Base-by-base conservation (phyloP, 2,888 invertebrate species). In the Empis stercorea region DNA sequence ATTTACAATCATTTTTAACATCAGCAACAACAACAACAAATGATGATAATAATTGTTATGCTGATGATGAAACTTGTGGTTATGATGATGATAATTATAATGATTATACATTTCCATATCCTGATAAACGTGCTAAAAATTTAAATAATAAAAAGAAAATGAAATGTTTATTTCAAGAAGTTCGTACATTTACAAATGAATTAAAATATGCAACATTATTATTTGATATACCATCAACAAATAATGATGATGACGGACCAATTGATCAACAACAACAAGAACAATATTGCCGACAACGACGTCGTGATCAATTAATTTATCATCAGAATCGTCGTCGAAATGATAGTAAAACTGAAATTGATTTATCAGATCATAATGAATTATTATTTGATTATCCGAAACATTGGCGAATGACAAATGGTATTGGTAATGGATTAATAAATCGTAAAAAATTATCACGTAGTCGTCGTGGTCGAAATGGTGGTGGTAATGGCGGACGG, bases 31-130 rank as follows among this genome's bases (percentile, higher is more conserved):
- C n/a, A n/a, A n/a, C n/a, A n/a, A n/a, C n/a, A n/a, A n/a, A n/a
- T n/a, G n/a, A n/a, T 7, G 45, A 48, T 3, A 43, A 50, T 11
- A 48, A 48, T 7, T 39, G 32, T 5, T 53, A 49, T 14, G 53
- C 53, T 23, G 34, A 17, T 20, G 20, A 43, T 43, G 11, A n/a
- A 17, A 27, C 14, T 27, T 11, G 14, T 17, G 17, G 14, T 11
- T 44, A 44, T 7, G 34, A 34, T 30, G 44, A 40, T n/a, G n/a
- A 23, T 10, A 43, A 20, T 10, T 43, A 51, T n/a, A n/a, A 43
- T n/a, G 48, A 52, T 48, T 56, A 50, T 27, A 49, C 45, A 16
- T 59, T 59, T 39, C 59, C 59, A 4, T 52, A 57, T 49, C 59
- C 59, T 1, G 59, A 59, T 47, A 59, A 57, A 53, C 43, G 59